Evolutionary conservation across 2,797 vertebrate genomes (phyloP), one percentile per base, ranked within the genome.

Genomic region (Syngnathus rostellatus): DNA sequence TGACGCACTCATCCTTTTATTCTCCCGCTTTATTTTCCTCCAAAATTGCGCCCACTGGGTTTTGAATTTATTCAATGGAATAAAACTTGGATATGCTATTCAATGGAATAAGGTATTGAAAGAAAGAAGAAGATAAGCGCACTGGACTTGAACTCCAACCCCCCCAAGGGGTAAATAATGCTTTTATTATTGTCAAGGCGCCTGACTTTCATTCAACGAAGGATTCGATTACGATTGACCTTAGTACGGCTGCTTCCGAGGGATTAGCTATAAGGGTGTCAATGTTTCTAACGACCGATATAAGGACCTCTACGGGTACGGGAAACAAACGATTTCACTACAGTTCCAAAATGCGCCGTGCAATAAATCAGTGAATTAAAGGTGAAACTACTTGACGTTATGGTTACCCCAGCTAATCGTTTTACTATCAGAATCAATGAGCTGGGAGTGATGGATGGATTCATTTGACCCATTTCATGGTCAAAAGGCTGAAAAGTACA

Each of bases 161-260:
- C 4, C 40, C 5, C 7, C 3, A 5, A 5, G 19, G 58, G 17
- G 9, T 40, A 60, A 60, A 40, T 25, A 8, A n/a, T 19, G 58
- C 14, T 58, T 38, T 58, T 21, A 40, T n/a, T 40, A 60, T n/a
- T n/a, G 66, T 38, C 53, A 72, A 76, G 74, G 75, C 74, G 59
- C 69, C 77, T 63, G 25, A 61, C 65, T 14, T 63, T 11, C 59
- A 70, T 79, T 57, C 31, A 55, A 17, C 39, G 53, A 39, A 19
- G 43, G 41, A 37, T 68, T 68, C 37, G 59, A 23, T 68, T 74
- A 72, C 74, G 67, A 78, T 79, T 68, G 77, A 87, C 82, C 66
- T 31, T 17, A 37, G 21, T 11, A 73, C 69, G 72, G 69, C 48
- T 68, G 69, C 59, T 23, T 11, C 0, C 8, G 70, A 68, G 68